Evolutionary conservation across 2,888 invertebrate species (phyloP), one percentile per base, ranked within the genome.

Genomic region (Caradrina clavipalpis): DNA sequence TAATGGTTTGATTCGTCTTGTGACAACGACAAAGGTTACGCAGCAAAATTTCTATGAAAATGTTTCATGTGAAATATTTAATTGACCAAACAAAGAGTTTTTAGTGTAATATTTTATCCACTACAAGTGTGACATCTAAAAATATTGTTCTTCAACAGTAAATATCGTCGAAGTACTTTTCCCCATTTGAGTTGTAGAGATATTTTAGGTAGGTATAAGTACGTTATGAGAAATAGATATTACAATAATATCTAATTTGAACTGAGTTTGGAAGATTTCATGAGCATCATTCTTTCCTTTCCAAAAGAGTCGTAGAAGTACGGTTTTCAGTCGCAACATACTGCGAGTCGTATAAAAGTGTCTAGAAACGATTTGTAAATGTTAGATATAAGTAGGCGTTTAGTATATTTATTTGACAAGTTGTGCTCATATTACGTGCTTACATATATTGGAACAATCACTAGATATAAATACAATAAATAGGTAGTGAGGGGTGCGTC

Each of bases 41-140:
- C 87, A 86, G 81, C 77, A 88, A 89, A 87, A 88, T 84, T 85
- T 86, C 73, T 91, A 90, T 87, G 88, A 90, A 90, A 89, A 89
- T 88, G 77, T 88, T 88, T 70, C 88, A 85, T 81, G 86, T 75
- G 79, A 78, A 84, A 82, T 88, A 81, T 89, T 85, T 87, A 90
- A 89, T 88, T 88, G 86, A 88, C 87, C 78, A 92, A 92, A 91
- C 83, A 78, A 92, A 90, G 81, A 87, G 69, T 78, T 85, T 86
- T 83, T 81, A 80, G 85, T 87, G 87, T 87, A 74, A 86, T 74
- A 90, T 88, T 87, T 87, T 87, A 79, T 75, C 71, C 75, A 83
- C 90, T 92, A 94, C 93, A 95, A 95, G 89, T 92, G 92, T 90
- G 90, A 90, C 86, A 80, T 95, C 95, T 94, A 95, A 95, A 95